A percentile compares a stretch with the other conserved stretches of the same genome.
These are phyloP conservation scores for Salvator merianae DNA, from an alignment of 2,113 vertebrate genomes.

Conservation along the genomic window DNA sequence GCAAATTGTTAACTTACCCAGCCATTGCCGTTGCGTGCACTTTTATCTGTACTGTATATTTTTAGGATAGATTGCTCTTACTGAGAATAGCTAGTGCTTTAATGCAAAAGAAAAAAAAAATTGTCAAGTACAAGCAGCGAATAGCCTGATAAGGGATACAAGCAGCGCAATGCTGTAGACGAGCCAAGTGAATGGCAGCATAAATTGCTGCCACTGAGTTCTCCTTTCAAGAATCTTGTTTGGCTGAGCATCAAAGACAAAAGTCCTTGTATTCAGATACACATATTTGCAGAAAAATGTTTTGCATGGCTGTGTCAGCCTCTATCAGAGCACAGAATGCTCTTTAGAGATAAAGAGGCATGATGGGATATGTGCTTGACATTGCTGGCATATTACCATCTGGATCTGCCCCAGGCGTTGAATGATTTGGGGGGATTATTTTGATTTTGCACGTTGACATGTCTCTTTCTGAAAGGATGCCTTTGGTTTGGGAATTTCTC, in stretches of 20 bases:
- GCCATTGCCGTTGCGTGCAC: background rate
- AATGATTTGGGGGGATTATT: slow-evolving; percentile 32
- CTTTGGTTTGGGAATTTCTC: slow-evolving; percentile 21
- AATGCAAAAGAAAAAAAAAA: background rate
- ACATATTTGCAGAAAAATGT: slow-evolving; percentile 44
- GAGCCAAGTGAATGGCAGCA: slow-evolving; percentile 34
- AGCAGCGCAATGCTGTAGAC: slow-evolving; percentile 8
- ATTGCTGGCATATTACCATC: slow-evolving; percentile 46
- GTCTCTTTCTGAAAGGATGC: background rate
- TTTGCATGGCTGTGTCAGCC: slow-evolving; percentile 64
- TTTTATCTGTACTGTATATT: slow-evolving; percentile 23
- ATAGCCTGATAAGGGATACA: slow-evolving; percentile 23
- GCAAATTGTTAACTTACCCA: background rate
- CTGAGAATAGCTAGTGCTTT: slow-evolving; percentile 44
- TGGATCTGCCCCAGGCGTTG: slow-evolving; percentile 21
- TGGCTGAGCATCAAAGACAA: slow-evolving; percentile 60
- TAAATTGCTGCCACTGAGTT: slow-evolving; percentile 2
- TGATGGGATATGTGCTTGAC: slow-evolving; percentile 47
- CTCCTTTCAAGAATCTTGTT: slow-evolving; percentile 45
- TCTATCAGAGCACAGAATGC: slow-evolving; percentile 46
- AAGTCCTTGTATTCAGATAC: slow-evolving; percentile 39
- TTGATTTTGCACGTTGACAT: slow-evolving; percentile 17
- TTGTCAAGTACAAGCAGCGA: slow-evolving; percentile 5
- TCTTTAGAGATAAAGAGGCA: slow-evolving; percentile 59
- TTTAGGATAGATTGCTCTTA: background rate